Evolutionary conservation across 2,113 vertebrate genomes (phyloP).

Genomic region (Paradoxurus hermaphroditus): DNA sequence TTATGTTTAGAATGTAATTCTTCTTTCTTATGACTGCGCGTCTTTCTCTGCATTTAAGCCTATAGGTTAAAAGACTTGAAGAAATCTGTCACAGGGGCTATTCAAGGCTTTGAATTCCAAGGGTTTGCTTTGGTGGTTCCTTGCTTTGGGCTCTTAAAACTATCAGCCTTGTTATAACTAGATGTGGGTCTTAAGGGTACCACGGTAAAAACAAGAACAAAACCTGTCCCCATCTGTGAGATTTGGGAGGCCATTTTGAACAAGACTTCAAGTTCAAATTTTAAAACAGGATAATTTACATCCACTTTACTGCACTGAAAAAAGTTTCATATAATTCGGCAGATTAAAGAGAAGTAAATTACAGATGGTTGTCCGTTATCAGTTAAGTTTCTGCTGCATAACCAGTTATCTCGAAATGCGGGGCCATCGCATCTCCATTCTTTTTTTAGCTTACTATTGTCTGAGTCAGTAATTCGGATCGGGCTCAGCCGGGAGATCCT

Average conservation of each 20-base stretch:
- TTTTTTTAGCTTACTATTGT: neutral
- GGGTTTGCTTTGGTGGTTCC: constrained; percentile 65
- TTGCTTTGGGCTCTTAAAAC: constrained; percentile 62
- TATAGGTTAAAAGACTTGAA: constrained; percentile 60
- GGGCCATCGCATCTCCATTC: neutral
- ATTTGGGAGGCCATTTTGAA: neutral
- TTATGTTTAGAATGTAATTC: constrained; percentile 29
- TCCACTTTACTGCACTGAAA: neutral
- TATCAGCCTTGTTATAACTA: constrained; percentile 47
- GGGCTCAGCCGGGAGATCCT: neutral
- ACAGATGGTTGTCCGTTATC: neutral
- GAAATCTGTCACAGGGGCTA: constrained; percentile 40
- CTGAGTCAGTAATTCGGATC: neutral
- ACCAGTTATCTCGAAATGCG: neutral
- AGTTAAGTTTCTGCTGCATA: neutral
- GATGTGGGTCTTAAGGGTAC: constrained; percentile 10
- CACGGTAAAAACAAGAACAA: neutral
- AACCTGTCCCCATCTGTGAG: neutral
- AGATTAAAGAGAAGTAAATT: neutral
- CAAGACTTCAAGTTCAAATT: constrained; percentile 55
- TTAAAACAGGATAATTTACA: constrained; percentile 59
- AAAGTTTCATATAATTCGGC: neutral
- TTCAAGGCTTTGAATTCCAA: constrained; percentile 56
- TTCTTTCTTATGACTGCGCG: constrained; percentile 32
- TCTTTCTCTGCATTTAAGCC: constrained; percentile 5